Evolutionary conservation across 2,888 invertebrate genomes (phyloP), one percentile per base, ranked within the genome.

Genomic region (Hypsopygia costalis): DNA sequence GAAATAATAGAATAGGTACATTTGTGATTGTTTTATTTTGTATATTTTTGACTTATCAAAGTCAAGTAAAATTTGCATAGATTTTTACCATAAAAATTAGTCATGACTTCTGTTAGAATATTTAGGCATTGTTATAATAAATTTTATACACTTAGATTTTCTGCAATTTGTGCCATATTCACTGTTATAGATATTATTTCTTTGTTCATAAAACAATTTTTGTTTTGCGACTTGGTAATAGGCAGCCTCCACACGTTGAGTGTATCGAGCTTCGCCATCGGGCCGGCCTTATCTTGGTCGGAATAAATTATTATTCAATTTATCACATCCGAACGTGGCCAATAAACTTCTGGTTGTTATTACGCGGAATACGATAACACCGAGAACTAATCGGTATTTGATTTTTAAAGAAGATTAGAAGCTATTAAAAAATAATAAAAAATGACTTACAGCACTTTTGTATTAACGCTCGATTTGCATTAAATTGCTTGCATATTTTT

Each of bases 221-320:
- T 35, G 40, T 49, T 56, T 49, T 44, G 48, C 31, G 34, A 40
- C 54, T 52, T 59, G 62, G 69, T 69, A 58, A 69, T 45, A 46
- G 53, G 44, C 42, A 33, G 45, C 49, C 55, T 39, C 55, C 59
- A 64, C 60, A 69, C 71, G 78, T 67, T 75, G 76, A 75, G 70
- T 63, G 67, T 75, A 82, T 83, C 80, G 52, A 55, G 47, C 50
- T 49, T 51, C 47, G 63, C 70, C 59, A 83, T 81, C 82, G 55
- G 53, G 55, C 56, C 45, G 12, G 39, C 36, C 60, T 81, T 85
- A 85, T 86, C 83, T 78, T 51, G 62, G 52, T 59, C 59, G 54
- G 65, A 80, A 85, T 86, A 86, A 86, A 87, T 87, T 85, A 82
- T 81, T 82, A 82, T 81, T 81, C 83, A 82, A 86, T 87, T 82